Evolutionary conservation across 2,888 invertebrate genomes (phyloP), one percentile per base, ranked within the genome.

Genomic region (Caprella mutica): DNA sequence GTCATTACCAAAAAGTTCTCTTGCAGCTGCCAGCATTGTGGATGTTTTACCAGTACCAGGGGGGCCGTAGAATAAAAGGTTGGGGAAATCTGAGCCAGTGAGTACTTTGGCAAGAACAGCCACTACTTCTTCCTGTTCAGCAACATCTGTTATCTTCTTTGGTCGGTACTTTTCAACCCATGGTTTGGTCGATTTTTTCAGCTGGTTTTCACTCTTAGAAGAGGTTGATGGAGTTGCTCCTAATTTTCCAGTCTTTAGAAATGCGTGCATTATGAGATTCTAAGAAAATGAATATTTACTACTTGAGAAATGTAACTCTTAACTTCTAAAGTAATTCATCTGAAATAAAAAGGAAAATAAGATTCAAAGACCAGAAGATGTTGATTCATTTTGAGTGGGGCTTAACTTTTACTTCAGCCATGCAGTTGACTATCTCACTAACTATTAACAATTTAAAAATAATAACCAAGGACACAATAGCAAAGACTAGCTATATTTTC

Each of bases 1-100:
- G 48, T 42, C 57, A 68, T 85, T 86, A 29, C 94, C 94, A 73
- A 94, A 97, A 0, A 97, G 77, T 70, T 96, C 92, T 55, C 88
- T 79, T 0, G 93, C 86, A 1, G 94, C 90, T 0, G 98, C 98
- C 17, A 98, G 76, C 54, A 97, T 97, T 0, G 97, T 94, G 69
- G 96, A 96, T 0, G 93, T 94, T 73, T 86, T 87, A 17, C 86
- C 86, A 0, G 87, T 88, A 61, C 98, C 98, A 0, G 98, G 98
- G 6, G 98, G 97, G 0, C 98, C 98, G 71, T 98, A 99, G 69
- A 98, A 89, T 59, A 98, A 72, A 68, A 98, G 78, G 77, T 98
- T 96, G 0, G 98, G 98, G 60, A 98, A 77, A 77, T 97, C 96
- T 8, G 86, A 85, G 8, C 93, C 92, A 44, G 82, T 77, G 35